These are phyloP conservation scores for Tursiops truncatus DNA, from an alignment of 2,113 vertebrate genomes.

Conservation along the genomic window DNA sequence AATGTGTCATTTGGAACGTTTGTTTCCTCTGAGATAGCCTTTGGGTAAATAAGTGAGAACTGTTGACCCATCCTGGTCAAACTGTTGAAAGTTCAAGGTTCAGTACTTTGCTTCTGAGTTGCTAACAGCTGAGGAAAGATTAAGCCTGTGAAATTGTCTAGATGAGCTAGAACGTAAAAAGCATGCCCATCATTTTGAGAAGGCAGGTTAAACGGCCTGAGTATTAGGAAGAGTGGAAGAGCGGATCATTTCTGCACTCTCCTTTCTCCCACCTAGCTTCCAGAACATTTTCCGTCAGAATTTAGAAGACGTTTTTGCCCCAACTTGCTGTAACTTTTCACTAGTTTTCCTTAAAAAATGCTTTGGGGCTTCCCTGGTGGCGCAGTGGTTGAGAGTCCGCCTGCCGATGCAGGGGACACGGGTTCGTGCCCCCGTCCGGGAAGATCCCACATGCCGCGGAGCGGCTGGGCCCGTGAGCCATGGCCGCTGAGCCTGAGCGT, in stretches of 20 bases:
- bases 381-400: too few relatives aligned
- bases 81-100: background rate
- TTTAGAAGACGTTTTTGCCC: background rate
- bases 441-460: too few relatives aligned
- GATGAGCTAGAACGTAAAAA: background rate
- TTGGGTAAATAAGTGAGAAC: background rate
- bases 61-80: background rate
- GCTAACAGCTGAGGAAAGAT: background rate
- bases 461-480: too few relatives aligned
- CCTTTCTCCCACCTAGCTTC: background rate
- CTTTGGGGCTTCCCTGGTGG: background rate
- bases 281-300: background rate
- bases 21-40: background rate
- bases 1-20: background rate
- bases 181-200: background rate
- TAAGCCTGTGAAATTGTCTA: background rate
- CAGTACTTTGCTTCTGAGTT: background rate
- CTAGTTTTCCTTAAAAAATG: background rate
- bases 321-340: background rate
- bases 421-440: too few relatives aligned
- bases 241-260: background rate
- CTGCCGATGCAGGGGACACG: too few relatives aligned
- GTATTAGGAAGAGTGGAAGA: background rate
- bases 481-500: too few relatives aligned
- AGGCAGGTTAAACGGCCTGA: background rate